Evolutionary conservation across 2,113 vertebrate species (phyloP).

Genomic region (Lipophrys pholis): DNA sequence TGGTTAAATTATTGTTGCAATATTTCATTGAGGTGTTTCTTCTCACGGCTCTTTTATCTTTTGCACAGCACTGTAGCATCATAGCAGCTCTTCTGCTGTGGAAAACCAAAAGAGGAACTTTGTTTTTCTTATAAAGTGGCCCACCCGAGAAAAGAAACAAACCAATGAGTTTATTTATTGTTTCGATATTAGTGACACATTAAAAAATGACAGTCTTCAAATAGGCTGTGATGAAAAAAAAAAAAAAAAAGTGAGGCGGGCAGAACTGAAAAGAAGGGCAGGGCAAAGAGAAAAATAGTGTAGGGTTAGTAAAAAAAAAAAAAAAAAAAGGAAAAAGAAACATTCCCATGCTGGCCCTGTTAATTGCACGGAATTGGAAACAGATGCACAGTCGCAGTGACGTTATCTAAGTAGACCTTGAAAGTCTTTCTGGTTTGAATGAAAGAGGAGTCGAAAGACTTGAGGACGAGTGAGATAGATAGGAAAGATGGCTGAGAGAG

Average conservation of each 20-base stretch:
- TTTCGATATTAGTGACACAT: constrained; percentile 56
- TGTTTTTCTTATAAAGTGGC: constrained; percentile 8
- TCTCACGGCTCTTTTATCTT: constrained; percentile 36
- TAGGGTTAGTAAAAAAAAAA: constrained; percentile 67
- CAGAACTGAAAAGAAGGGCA: constrained; percentile 31
- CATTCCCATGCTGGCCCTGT: constrained; percentile 76
- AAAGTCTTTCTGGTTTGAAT: constrained; percentile 75
- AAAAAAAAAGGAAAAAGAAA: constrained; percentile 69
- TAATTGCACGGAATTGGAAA: constrained; percentile 84
- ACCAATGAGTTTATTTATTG: constrained; percentile 35
- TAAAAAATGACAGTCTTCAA: constrained; percentile 47
- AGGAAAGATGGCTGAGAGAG: constrained; percentile 58
- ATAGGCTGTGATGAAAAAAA: constrained; percentile 17
- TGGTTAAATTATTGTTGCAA: constrained; percentile 29
- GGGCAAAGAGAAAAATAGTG: constrained; percentile 50
- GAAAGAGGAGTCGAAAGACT: constrained; percentile 52
- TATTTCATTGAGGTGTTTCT: constrained; percentile 38
- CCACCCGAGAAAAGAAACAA: constrained; percentile 53
- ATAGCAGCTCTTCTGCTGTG: constrained; percentile 12
- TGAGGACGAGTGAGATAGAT: constrained; percentile 41
- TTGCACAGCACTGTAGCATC: not conserved
- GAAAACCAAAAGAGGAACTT: constrained; percentile 8
- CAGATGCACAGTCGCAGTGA: constrained; percentile 80
- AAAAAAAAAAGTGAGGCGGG: constrained; percentile 15
- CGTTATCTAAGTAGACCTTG: constrained; percentile 80